Evolutionary conservation across 2,888 invertebrate species (phyloP).

Genomic region (Phasia obesa): DNA sequence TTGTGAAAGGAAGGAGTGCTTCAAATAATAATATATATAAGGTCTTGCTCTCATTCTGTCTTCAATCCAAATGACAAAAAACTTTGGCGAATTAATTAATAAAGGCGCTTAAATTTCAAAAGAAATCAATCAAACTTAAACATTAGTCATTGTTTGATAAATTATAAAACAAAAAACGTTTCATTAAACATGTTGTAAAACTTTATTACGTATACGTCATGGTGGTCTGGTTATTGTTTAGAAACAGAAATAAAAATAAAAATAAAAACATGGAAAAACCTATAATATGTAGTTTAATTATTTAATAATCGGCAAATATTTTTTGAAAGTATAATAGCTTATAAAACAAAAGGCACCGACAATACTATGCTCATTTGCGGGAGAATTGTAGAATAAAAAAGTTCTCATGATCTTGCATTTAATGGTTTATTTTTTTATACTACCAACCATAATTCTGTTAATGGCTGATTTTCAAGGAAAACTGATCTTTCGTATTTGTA

Average conservation of each 20-base stretch:
- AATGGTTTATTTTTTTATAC: neutral
- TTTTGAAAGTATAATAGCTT: constrained; percentile 12
- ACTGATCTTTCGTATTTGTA: too few species aligned
- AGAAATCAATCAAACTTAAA: constrained; percentile 59
- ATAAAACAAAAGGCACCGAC: neutral
- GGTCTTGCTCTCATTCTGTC: neutral
- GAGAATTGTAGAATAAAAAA: neutral
- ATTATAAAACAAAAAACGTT: neutral
- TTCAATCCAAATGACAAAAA: neutral
- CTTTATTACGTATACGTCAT: constrained; percentile 43
- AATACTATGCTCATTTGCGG: neutral
- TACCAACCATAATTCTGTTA: neutral
- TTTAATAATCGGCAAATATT: constrained; percentile 1
- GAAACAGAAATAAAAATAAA: neutral
- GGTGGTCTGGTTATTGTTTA: constrained; percentile 28
- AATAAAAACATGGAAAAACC: too few species aligned
- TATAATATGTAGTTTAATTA: neutral
- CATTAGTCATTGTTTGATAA: constrained; percentile 32
- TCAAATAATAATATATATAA: neutral
- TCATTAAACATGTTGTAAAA: neutral
- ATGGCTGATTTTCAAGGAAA: too few species aligned
- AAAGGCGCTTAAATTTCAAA: constrained; percentile 67
- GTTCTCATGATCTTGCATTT: constrained; percentile 9
- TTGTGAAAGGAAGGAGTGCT: constrained; percentile 54
- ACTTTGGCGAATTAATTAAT: constrained; percentile 28